Evolutionary conservation across 23 tunicate species (phyloP), one percentile per base, ranked within the genome.

Genomic region (Trididemnum miniatum): DNA sequence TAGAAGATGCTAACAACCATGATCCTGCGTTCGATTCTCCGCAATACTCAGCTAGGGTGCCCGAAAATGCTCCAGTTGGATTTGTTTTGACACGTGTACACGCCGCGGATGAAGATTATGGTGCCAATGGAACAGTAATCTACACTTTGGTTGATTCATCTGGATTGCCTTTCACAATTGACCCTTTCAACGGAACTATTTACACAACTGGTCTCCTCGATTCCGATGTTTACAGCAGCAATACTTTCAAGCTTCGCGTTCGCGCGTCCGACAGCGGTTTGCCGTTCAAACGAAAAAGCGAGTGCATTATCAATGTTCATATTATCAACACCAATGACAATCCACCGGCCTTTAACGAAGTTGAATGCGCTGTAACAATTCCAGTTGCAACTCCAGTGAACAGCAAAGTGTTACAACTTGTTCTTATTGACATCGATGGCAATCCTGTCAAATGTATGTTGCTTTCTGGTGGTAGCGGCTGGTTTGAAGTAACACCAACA

Each of bases 1-100:
- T 96, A 20, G 81, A 73, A 40, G 99, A 96, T 79, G 88, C 83
- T n/a, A 96, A 96, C 57, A 89, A 96, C 57, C 89, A 96, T 71
- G 85, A 89, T 57, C 99, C 99, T 0, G 36, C 65, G 31, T 95
- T 95, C 74, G 37, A 65, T 23, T 38, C 31, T 18, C 31, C 67
- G 38, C 40, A 81, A 4, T 86, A 90, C 62, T 33, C 35, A 32
- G 83, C 71, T 4, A 72, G 73, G 51, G 52, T 85, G 2, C 1
- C 81, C 39, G 98, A 93, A 84, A 75, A 71, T 22, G 59, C 81
- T 0, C 73, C 83, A 1, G 50, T 59, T 3, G 91, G 82, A 20
- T 32, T 77, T 4, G 34, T 28, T 12, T 64, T 93, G 34, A 79
- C 65, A n/a, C 84, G 84, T 23, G 81, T 93, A 28, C 71, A 54